Evolutionary conservation across 2,888 invertebrate species (phyloP).

Genomic region (Lycaena phlaeas): DNA sequence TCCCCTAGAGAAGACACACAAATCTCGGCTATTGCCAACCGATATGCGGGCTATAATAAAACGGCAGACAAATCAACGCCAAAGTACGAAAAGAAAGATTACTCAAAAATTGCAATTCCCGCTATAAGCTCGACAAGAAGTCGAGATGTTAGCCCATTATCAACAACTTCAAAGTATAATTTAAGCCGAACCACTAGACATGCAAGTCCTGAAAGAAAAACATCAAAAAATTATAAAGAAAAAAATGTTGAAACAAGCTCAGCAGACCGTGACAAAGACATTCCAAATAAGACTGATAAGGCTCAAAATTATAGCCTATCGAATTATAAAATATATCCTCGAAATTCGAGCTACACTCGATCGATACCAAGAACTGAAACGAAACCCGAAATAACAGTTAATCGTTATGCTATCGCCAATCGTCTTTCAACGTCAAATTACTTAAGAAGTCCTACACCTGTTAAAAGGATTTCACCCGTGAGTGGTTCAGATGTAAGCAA

Average conservation of each 20-base stretch:
- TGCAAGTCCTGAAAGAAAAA: slow-evolving; percentile 62
- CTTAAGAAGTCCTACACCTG: slow-evolving; percentile 50
- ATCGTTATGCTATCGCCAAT: slow-evolving; percentile 57
- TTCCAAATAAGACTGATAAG: slow-evolving; percentile 72
- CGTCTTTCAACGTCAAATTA: slow-evolving; percentile 53
- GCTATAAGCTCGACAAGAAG: slow-evolving; percentile 46
- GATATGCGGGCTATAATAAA: slow-evolving; percentile 54
- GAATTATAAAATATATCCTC: slow-evolving; percentile 69
- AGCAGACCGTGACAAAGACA: slow-evolving; percentile 66
- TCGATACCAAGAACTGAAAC: slow-evolving; percentile 40
- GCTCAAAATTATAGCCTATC: slow-evolving; percentile 65
- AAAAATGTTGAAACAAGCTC: slow-evolving; percentile 73
- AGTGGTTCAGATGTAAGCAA: slow-evolving; percentile 35
- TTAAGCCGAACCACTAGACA: slow-evolving; percentile 56
- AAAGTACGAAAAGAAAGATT: slow-evolving; percentile 62
- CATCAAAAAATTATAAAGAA: slow-evolving; percentile 47
- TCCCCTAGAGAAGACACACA: slow-evolving; percentile 51
- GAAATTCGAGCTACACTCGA: slow-evolving; percentile 50
- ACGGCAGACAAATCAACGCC: slow-evolving; percentile 28
- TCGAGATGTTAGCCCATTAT: slow-evolving; percentile 72
- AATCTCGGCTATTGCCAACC: slow-evolving; percentile 51
- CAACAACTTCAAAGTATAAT: slow-evolving; percentile 52
- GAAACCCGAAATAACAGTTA: slow-evolving; percentile 40
- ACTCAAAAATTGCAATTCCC: slow-evolving; percentile 56
- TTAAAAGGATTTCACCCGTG: slow-evolving; percentile 53